Evolutionary conservation across 2,113 vertebrate genomes (phyloP).

Genomic region (Bambusicola thoracicus): DNA sequence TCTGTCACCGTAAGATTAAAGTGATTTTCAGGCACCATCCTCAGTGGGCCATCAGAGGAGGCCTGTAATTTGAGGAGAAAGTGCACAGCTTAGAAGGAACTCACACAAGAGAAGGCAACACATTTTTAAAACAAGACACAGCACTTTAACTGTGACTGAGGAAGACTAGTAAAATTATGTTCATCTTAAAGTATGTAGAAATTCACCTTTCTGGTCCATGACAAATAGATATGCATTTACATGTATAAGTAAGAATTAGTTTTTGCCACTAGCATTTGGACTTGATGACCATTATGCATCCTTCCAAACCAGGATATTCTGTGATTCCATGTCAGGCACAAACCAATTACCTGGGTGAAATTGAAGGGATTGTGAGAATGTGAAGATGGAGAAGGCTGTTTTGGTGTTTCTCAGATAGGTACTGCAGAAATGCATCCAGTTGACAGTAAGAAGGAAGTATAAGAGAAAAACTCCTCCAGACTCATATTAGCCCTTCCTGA

Average conservation of each 20-base stretch:
- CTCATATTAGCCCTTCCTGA: too few species aligned
- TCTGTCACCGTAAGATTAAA: conserved; percentile 95
- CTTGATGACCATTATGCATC: too few species aligned
- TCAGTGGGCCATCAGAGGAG: conserved; percentile 85
- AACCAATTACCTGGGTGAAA: neutral
- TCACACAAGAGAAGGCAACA: too few species aligned
- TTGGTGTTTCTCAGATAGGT: neutral
- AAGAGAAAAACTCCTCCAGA: neutral
- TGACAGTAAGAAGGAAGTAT: neutral
- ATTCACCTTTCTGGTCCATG: neutral
- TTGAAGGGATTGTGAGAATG: too few species aligned
- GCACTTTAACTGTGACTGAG: fast-evolving
- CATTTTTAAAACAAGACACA: neutral
- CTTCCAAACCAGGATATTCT: too few species aligned
- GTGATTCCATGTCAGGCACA: neutral
- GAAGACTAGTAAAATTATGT: fast-evolving
- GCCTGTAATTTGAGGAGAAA: conserved; percentile 79
- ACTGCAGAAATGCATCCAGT: neutral
- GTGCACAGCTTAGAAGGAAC: neutral
- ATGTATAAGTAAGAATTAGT: neutral
- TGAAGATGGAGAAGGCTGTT: neutral
- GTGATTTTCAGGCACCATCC: conserved; percentile 85
- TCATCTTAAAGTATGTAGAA: neutral
- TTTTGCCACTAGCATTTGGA: neutral
- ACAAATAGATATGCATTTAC: fast-evolving